These are phyloP conservation scores for Galeruca laticollis DNA, from an alignment of 2,888 invertebrate genomes.

Conservation along the genomic window DNA sequence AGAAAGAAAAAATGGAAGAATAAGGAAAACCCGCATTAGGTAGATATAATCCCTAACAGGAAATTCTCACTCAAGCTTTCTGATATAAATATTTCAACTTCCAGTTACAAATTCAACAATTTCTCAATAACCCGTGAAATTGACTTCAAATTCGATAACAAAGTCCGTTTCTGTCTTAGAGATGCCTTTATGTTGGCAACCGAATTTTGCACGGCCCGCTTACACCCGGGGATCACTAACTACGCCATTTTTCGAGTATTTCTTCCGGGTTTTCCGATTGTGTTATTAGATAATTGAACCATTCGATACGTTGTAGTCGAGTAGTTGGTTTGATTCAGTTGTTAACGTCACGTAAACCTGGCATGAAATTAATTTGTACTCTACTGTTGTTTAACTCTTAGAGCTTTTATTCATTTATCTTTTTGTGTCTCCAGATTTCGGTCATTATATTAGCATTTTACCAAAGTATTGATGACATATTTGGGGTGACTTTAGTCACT, in stretches of 20 bases:
- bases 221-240: conserved; percentile 33
- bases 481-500: too few species aligned
- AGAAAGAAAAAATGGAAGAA: too few species aligned
- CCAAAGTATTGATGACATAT: too few species aligned
- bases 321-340: conserved; percentile 4
- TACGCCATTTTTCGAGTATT: conserved; percentile 28
- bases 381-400: neutral
- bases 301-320: conserved; percentile 29
- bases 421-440: too few species aligned
- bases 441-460: too few species aligned
- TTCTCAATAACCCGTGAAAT: too few species aligned
- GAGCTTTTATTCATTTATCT: too few species aligned
- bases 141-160: neutral
- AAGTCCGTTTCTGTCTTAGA: conserved; percentile 7
- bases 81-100: too few species aligned
- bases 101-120: too few species aligned
- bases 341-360: conserved; percentile 4
- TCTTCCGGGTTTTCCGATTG: conserved; percentile 27
- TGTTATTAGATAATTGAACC: conserved; percentile 36
- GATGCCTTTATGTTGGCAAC: conserved; percentile 39
- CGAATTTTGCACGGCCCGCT: conserved; percentile 35
- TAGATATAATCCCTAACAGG: too few species aligned
- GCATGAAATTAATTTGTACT: neutral
- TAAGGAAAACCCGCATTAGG: too few species aligned
- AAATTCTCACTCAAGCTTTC: too few species aligned